Evolutionary conservation across 2,113 vertebrate species (phyloP).

Genomic region (Lota lota): DNA sequence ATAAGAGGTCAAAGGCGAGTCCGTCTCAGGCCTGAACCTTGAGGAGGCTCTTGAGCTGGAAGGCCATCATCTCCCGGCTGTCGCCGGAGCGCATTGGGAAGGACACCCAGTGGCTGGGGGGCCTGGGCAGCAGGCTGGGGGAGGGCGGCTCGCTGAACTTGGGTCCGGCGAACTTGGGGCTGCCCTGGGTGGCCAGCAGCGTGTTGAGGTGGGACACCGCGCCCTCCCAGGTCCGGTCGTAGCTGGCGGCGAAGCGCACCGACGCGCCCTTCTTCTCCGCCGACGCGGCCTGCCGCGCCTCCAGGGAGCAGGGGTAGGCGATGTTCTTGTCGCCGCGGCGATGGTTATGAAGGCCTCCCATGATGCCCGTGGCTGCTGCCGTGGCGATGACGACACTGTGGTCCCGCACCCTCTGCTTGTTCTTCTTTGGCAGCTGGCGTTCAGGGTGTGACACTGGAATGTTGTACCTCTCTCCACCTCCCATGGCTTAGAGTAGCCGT

Average conservation of each 20-base stretch:
- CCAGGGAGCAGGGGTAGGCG: slow-evolving; percentile 74
- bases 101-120: slow-evolving; percentile 95
- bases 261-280: slow-evolving; percentile 75
- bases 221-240: slow-evolving; percentile 83
- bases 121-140: slow-evolving; percentile 93
- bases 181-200: slow-evolving; percentile 80
- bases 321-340: slow-evolving; percentile 80
- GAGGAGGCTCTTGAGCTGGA: slow-evolving; percentile 95
- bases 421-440: slow-evolving; percentile 79
- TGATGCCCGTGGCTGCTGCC: slow-evolving; percentile 61
- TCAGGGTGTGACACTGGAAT: slow-evolving; percentile 87
- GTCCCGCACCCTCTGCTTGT: slow-evolving; percentile 85
- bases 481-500: slow-evolving; percentile 87
- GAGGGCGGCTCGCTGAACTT: slow-evolving; percentile 97
- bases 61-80: slow-evolving; percentile 89
- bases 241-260: slow-evolving; percentile 74
- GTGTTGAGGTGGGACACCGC: slow-evolving; percentile 76
- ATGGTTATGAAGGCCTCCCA: slow-evolving; percentile 60
- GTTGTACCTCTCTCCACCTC: slow-evolving; percentile 93
- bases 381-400: slow-evolving; percentile 68
- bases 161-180: slow-evolving; percentile 91
- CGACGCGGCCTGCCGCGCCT: slow-evolving; percentile 87
- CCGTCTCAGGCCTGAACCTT: slow-evolving; percentile 91
- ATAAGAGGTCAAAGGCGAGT: slow-evolving; percentile 3
- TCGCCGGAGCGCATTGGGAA: slow-evolving; percentile 87